phyloP scores from a whole-genome alignment of 2,113 vertebrate species.

The Fulmarus glacialis region DNA sequence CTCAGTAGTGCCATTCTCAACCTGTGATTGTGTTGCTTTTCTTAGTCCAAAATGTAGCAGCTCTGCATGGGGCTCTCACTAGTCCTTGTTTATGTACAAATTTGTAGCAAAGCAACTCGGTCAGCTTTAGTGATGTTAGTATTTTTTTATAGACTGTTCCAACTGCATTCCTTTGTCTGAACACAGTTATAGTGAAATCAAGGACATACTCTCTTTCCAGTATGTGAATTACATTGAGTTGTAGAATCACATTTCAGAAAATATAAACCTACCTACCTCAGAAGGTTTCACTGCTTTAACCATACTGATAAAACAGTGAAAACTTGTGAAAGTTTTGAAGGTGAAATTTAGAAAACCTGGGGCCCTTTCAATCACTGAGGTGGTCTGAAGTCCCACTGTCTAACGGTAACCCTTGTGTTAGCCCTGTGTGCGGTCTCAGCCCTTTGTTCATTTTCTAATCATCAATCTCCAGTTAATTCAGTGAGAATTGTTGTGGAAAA shows the following conservation, averaged over 20 bases:
- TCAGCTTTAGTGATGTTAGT: background rate
- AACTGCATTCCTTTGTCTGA: background rate
- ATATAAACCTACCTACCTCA: background rate
- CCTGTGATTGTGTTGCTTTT: background rate
- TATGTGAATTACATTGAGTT: background rate
- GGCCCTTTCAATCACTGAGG: background rate
- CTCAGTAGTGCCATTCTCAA: background rate
- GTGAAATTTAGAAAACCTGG: background rate
- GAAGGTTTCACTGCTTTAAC: background rate
- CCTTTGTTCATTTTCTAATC: constrained; percentile 6
- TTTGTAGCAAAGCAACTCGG: background rate
- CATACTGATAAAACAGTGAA: background rate
- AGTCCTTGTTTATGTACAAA: background rate
- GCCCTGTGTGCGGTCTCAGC: background rate
- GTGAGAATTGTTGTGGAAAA: background rate
- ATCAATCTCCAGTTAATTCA: background rate
- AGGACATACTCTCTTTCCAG: background rate
- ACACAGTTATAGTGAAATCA: background rate
- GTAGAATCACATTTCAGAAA: background rate
- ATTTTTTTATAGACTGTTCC: background rate
- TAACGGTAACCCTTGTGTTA: background rate
- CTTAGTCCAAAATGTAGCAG: background rate
- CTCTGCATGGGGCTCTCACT: background rate
- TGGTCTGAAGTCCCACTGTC: background rate
- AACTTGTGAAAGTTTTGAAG: background rate